Percentiles rank a stretch among this genome's conserved stretches.
Conservation (phyloP, 2,113 vertebrate genomes). For the Danionella cerebrum region DNA sequence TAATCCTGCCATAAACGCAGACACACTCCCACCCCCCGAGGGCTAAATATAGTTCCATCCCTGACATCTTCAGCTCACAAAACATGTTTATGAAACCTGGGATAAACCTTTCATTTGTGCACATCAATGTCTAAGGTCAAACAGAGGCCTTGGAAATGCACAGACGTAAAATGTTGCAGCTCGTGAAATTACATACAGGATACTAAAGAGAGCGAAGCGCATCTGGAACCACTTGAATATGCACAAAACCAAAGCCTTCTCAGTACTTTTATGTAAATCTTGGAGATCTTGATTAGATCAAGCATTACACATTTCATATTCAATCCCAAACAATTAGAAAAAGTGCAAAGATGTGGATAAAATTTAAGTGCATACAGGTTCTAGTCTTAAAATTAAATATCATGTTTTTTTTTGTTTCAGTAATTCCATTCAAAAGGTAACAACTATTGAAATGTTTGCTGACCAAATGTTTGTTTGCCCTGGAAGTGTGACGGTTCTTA, state of each 20-base stretch:
- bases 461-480: too few species aligned
- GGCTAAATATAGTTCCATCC: not conserved
- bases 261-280: not conserved
- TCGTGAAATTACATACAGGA: not conserved
- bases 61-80: not conserved
- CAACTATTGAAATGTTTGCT: too few species aligned
- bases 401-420: too few species aligned
- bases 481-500: too few species aligned
- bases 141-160: not conserved
- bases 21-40: conserved; percentile 1
- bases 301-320: too few species aligned
- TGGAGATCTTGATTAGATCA: too few species aligned
- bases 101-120: not conserved
- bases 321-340: too few species aligned
- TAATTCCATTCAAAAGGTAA: too few species aligned
- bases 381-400: too few species aligned
- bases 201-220: not conserved
- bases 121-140: not conserved
- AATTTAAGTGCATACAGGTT: too few species aligned
- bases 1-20: conserved; percentile 17
- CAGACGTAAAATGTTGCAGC: not conserved
- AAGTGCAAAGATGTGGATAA: too few species aligned
- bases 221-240: not conserved
- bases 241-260: not conserved
- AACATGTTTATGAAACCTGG: not conserved